Percentiles rank a stretch among this genome's conserved stretches.
Evolutionary conservation across 2,888 invertebrate genomes (phyloP).

Genomic region (Pogonocherus hispidulus): DNA sequence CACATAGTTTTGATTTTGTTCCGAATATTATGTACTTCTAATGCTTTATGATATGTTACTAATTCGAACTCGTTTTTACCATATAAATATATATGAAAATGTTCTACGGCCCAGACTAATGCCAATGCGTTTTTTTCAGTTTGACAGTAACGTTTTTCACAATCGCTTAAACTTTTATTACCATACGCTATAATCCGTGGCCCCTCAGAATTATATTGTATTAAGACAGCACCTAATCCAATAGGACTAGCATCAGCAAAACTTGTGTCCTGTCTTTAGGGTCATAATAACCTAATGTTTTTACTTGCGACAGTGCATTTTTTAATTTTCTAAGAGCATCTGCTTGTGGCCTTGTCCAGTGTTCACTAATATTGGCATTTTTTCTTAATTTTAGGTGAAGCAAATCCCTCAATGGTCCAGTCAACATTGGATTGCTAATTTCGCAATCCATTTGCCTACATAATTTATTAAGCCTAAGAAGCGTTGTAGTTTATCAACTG

Average conservation of each 20-base stretch:
- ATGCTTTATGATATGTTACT: constrained; percentile 58
- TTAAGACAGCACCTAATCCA: too few relatives aligned
- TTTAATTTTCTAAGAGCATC: constrained; percentile 31
- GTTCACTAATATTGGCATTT: constrained; percentile 29
- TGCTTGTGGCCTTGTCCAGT: constrained; percentile 31
- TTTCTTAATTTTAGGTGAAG: too few relatives aligned
- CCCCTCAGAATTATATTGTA: too few relatives aligned
- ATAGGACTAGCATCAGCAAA: constrained; percentile 55
- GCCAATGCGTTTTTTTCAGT: constrained; percentile 62
- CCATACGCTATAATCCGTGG: too few relatives aligned
- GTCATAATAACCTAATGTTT: constrained; percentile 52
- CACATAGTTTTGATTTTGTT: constrained; percentile 51
- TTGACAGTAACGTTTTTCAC: constrained; percentile 58
- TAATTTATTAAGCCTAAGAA: too few relatives aligned
- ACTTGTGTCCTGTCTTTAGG: constrained; percentile 47
- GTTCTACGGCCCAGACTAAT: constrained; percentile 63
- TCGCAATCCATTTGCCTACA: too few relatives aligned
- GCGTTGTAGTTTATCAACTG: too few relatives aligned
- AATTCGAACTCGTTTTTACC: constrained; percentile 49
- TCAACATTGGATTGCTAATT: too few relatives aligned
- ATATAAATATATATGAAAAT: constrained; percentile 49
- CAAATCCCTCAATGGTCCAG: too few relatives aligned
- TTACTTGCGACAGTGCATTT: too few relatives aligned
- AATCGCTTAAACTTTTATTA: constrained; percentile 51
- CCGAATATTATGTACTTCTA: constrained; percentile 58